Evolutionary conservation across 2,888 invertebrate species (phyloP).

Genomic region (Scaptomyza polygonia): DNA sequence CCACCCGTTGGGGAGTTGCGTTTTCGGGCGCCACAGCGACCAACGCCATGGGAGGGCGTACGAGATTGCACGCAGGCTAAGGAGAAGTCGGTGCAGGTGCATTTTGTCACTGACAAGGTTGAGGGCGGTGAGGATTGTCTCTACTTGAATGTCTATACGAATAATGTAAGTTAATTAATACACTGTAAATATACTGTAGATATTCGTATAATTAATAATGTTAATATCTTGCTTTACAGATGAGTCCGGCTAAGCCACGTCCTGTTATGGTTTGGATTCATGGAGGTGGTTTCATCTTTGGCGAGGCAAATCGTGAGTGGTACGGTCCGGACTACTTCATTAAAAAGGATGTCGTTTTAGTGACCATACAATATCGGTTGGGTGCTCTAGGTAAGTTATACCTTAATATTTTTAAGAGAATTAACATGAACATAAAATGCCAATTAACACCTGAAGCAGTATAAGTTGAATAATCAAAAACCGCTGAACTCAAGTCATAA

Average conservation of each 20-base stretch:
- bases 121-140: constrained; percentile 86
- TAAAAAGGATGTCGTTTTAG: constrained; percentile 84
- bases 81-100: constrained; percentile 80
- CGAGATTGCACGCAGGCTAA: constrained; percentile 83
- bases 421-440: not conserved
- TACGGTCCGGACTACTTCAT: constrained; percentile 85
- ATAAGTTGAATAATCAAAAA: not conserved
- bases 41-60: constrained; percentile 84
- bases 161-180: constrained; percentile 74
- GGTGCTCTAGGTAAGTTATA: constrained; percentile 83
- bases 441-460: not conserved
- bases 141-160: constrained; percentile 85
- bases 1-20: constrained; percentile 83
- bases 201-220: not conserved
- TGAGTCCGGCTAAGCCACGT: constrained; percentile 74
- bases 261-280: constrained; percentile 85
- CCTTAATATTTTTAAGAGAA: not conserved
- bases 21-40: constrained; percentile 84
- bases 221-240: constrained; percentile 44
- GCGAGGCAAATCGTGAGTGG: constrained; percentile 82
- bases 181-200: not conserved
- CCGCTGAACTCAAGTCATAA: not conserved
- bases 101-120: constrained; percentile 77
- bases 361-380: constrained; percentile 85
- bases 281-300: constrained; percentile 85